A percentile compares a stretch with the other conserved stretches of the same genome.
These are phyloP conservation scores for Trypoxylus dichotomus DNA, from an alignment of 1,140 invertebrate genomes.

Conservation along the genomic window DNA sequence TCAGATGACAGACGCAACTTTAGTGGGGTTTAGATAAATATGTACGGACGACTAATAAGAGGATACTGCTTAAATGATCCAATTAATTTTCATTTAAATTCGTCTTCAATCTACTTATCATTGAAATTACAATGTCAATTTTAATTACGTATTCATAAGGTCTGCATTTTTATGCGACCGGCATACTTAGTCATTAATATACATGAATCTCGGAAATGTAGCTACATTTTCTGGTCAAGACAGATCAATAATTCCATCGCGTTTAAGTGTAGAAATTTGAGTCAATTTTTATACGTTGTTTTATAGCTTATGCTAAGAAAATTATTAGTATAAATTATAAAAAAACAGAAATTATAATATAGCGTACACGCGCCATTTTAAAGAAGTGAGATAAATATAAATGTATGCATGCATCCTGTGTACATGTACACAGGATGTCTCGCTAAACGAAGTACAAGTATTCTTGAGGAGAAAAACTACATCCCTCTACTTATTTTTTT, in stretches of 20 bases:
- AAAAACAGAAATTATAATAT: too few relatives aligned
- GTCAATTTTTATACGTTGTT: too few relatives aligned
- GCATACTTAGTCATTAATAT: slow-evolving; percentile 5
- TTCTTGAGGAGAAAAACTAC: too few relatives aligned
- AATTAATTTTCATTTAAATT: slow-evolving; percentile 50
- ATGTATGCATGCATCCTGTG: too few relatives aligned
- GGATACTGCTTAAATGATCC: slow-evolving; percentile 46
- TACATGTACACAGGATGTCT: too few relatives aligned
- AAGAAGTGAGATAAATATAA: too few relatives aligned
- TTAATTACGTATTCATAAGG: slow-evolving; percentile 36
- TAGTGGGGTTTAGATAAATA: slow-evolving; percentile 43
- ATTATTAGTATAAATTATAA: too few relatives aligned
- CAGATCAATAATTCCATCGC: neutral
- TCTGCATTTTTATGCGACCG: neutral
- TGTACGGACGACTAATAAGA: slow-evolving; percentile 45
- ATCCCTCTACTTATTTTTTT: too few relatives aligned
- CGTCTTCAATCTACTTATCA: slow-evolving; percentile 40
- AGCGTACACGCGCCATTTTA: too few relatives aligned
- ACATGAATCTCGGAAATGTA: neutral
- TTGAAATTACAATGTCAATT: slow-evolving; percentile 42
- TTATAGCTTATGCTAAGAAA: too few relatives aligned
- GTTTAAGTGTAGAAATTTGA: too few relatives aligned
- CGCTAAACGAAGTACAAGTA: too few relatives aligned
- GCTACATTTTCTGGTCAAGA: neutral
- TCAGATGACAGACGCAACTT: slow-evolving; percentile 44